Evolutionary conservation across 2,113 vertebrate species (phyloP), one percentile per base, ranked within the genome.

Genomic region (Microcebus ravelobensis): DNA sequence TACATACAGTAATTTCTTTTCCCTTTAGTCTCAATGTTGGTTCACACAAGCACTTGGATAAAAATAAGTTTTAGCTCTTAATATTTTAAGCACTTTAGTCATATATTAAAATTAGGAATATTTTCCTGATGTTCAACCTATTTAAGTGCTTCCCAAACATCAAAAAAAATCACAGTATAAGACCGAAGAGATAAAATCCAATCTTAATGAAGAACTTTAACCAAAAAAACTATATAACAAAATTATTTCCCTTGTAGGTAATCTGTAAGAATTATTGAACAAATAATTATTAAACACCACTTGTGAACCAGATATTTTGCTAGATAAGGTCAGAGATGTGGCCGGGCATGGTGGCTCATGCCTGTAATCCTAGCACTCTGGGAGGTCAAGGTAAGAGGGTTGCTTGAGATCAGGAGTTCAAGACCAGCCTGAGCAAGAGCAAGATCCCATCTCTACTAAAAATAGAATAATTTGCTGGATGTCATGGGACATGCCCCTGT

Each of bases 1-100:
- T 96, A 77, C 89, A 88, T 68, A 95, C 42, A 57, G 77, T 88
- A 92, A 96, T 97, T 95, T 98, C 93, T 97, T 97, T 91, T 96
- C 93, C 91, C 93, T 96, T 87, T 91, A 89, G 94, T 96, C 79
- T 93, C 83, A 90, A 23, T 84, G 95, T 96, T 96, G 89, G 94
- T 93, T 97, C 96, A 95, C 48, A 79, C 96, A 96, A 97, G 91
- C 92, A 96, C 74, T 91, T 76, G 42, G 77, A 95, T 93, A 95
- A 96, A 96, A 93, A 92, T 89, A 74, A 73, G 50, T 88, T 96
- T 93, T 95, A 94, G 61, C 70, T 84, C 86, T 92, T 89, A 83
- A 50, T 91, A 94, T 70, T 91, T 88, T 68, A 96, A 97, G 57
- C 12, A 76, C 42, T 61, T 95, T 42, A 70, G 52, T 89, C 18